Evolutionary conservation across 2,113 vertebrate genomes (phyloP), one percentile per base, ranked within the genome.

Genomic region (Ellobius talpinus): DNA sequence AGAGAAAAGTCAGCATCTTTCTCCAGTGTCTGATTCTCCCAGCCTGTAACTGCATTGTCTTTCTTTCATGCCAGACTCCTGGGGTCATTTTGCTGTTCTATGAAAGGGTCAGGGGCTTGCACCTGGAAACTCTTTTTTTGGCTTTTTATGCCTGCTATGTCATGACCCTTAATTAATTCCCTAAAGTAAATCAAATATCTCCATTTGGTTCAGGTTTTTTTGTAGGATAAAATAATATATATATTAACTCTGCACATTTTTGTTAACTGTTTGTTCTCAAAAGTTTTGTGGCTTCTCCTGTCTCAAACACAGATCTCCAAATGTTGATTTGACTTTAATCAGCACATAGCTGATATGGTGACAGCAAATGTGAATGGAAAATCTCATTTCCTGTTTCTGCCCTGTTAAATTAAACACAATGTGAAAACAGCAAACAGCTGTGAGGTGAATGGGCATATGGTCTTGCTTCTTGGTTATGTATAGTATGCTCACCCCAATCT

Each of bases 81-180:
- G n/a, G 4, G 8, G 11, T 36, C n/a, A 86, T 13, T 39, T 52
- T 72, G 16, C 7, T 79, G 0, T 29, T 36, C 6, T 23, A 65
- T 6, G 14, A 7, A 36, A 73, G 26, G 29, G 1, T 2, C 7
- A 52, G 26, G 4, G 4, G 33, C 3, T 47, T 7, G 24, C 8
- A 0, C 58, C 17, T 36, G 3, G 31, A 19, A 87, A 17, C 8
- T 36, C 21, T 72, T 87, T 39, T 31, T 24, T 5, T 58, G 24
- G 24, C 7, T 68, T 12, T 42, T 78, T 47, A 50, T 50, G 47
- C 1, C 31, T 87, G 42, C 7, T 4, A 72, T 19, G 1, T 47
- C 3, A 58, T 74, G 63, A 16, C 19, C 17, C 39, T 66, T 31
- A 47, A 50, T 21, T 23, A 72, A 21, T 70, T 42, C 63, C 13